Conservation (phyloP, 2,888 invertebrate species). For the Agrilus biguttatus region DNA sequence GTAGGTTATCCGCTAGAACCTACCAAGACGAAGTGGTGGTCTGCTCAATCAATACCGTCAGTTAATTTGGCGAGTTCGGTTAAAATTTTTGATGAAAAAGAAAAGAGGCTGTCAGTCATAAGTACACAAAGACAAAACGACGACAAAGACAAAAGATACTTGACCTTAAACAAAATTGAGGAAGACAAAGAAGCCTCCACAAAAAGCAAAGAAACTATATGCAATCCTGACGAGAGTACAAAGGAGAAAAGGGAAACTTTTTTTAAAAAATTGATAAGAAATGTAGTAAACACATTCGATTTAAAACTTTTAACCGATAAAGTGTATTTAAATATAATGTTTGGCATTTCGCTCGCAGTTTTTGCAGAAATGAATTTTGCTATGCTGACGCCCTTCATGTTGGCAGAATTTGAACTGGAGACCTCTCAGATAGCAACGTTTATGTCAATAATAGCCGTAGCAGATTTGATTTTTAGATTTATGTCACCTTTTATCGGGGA, state of each 20-base stretch:
- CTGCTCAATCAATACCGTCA: constrained; percentile 29
- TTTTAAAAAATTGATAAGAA: constrained; percentile 17
- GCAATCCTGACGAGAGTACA: neutral
- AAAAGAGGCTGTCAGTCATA: neutral
- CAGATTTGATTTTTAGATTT: constrained; percentile 44
- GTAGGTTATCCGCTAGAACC: neutral
- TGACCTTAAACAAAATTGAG: neutral
- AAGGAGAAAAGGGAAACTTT: constrained; percentile 18
- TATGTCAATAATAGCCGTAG: constrained; percentile 42
- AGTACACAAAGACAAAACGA: neutral
- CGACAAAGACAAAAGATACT: neutral
- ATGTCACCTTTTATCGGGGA: constrained; percentile 53
- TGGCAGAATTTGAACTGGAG: constrained; percentile 44
- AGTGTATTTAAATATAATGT: constrained; percentile 49
- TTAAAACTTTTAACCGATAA: constrained; percentile 50
- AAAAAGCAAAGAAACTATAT: too few relatives aligned
- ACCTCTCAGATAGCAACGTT: constrained; percentile 44
- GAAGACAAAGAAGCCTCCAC: too few relatives aligned
- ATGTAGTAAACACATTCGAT: constrained; percentile 44
- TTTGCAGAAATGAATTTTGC: constrained; percentile 59
- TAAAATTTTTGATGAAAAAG: constrained; percentile 38
- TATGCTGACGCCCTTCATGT: constrained; percentile 48
- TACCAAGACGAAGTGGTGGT: constrained; percentile 35
- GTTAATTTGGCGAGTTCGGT: constrained; percentile 45
- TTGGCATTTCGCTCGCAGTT: constrained; percentile 51